Conservation (phyloP, 2,797 vertebrate genomes). For the Botia kubotai region DNA sequence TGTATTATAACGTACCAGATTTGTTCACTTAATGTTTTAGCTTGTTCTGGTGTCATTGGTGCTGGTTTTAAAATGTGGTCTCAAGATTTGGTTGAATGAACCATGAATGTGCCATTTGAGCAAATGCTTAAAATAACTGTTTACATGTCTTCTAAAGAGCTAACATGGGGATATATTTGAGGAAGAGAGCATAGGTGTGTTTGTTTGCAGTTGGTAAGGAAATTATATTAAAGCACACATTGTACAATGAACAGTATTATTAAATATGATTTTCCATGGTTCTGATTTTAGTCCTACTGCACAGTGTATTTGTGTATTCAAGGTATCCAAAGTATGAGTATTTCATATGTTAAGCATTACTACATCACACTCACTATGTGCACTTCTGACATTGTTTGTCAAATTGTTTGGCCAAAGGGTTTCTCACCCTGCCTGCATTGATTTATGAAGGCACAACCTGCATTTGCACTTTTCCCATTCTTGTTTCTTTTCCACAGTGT, state of each 20-base stretch:
- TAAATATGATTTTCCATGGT: too few relatives aligned
- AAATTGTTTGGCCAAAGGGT: not conserved
- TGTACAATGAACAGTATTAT: slow-evolving; percentile 7
- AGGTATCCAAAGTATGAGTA: too few relatives aligned
- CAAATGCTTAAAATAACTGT: slow-evolving; percentile 17
- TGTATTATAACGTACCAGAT: too few relatives aligned
- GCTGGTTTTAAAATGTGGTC: not conserved
- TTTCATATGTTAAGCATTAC: not conserved
- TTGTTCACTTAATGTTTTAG: not conserved
- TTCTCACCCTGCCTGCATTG: not conserved
- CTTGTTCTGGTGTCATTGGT: too few relatives aligned
- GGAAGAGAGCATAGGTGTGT: slow-evolving; percentile 24
- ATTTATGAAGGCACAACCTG: not conserved
- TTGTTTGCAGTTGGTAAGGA: slow-evolving; percentile 40
- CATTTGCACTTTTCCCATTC: slow-evolving; percentile 49
- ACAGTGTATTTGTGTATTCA: not conserved
- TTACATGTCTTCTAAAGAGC: not conserved
- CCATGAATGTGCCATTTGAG: not conserved
- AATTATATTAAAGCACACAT: not conserved
- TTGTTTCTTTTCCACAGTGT: slow-evolving; percentile 67
- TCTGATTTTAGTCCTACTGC: not conserved
- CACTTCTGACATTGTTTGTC: not conserved
- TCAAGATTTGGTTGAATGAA: not conserved
- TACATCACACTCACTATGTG: not conserved
- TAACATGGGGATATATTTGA: not conserved